Percentiles rank a stretch among this genome's conserved stretches.
Evolutionary conservation across 2,113 vertebrate genomes (phyloP).

Genomic region (Xiphophorus couchianus): DNA sequence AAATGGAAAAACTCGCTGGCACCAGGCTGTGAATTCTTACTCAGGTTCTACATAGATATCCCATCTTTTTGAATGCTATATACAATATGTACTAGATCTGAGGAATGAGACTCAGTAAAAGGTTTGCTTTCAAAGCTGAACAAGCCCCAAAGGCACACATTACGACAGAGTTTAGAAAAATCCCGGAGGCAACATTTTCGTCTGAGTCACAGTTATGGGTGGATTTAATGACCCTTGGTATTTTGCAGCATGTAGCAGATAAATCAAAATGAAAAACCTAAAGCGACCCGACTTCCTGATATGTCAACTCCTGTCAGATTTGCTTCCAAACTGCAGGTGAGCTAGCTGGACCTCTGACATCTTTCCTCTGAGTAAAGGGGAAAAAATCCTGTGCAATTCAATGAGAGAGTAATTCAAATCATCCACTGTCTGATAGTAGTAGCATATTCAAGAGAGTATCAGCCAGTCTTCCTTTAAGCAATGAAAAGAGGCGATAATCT

Average conservation of each 20-base stretch:
- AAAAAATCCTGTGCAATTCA: slow-evolving; percentile 17
- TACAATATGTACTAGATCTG: not conserved
- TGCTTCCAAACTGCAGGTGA: slow-evolving; percentile 20
- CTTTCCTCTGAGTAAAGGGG: slow-evolving; percentile 9
- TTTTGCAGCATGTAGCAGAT: slow-evolving; percentile 33
- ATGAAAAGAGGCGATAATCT: slow-evolving; percentile 36
- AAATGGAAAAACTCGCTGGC: too few species aligned
- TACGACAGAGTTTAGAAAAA: slow-evolving; percentile 6
- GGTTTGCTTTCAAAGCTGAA: not conserved
- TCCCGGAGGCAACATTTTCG: slow-evolving; percentile 12
- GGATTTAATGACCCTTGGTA: slow-evolving; percentile 29
- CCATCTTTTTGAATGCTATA: not conserved
- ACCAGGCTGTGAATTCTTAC: not conserved
- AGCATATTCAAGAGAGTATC: slow-evolving; percentile 37
- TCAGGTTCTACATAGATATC: not conserved
- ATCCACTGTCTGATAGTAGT: slow-evolving; percentile 25
- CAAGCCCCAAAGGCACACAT: slow-evolving; percentile 17
- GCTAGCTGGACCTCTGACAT: slow-evolving; percentile 35
- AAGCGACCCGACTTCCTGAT: slow-evolving; percentile 20
- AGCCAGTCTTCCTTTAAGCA: slow-evolving; percentile 24
- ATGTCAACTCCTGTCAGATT: slow-evolving; percentile 43
- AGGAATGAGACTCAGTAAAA: not conserved
- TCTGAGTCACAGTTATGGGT: slow-evolving; percentile 22
- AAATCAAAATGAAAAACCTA: slow-evolving; percentile 42
- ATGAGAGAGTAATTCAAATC: slow-evolving; percentile 13